These are phyloP conservation scores for Propithecus deckenii DNA, from an alignment of 2,797 vertebrate species.

Conservation along the genomic window DNA sequence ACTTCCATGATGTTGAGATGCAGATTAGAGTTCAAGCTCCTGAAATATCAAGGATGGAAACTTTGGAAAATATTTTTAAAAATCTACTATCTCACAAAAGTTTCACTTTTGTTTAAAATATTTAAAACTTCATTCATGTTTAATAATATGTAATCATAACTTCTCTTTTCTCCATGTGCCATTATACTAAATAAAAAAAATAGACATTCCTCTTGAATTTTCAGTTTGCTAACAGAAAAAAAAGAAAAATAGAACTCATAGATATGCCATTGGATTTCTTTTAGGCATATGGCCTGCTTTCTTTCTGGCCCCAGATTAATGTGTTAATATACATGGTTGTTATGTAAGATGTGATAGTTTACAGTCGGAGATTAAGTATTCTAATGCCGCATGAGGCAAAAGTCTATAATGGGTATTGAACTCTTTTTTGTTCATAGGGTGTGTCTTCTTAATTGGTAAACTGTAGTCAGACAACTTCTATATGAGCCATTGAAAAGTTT, in stretches of 20 bases:
- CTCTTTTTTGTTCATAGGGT: neutral
- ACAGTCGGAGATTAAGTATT: slow-evolving; percentile 4
- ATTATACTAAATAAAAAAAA: slow-evolving; percentile 25
- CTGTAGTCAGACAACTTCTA: neutral
- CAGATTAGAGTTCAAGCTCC: neutral
- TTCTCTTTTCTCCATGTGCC: neutral
- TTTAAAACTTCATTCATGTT: neutral
- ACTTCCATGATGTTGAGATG: neutral
- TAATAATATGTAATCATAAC: neutral
- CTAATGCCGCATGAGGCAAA: neutral
- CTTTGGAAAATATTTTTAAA: slow-evolving; percentile 43
- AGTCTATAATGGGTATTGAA: neutral
- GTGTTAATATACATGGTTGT: neutral
- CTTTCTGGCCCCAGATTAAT: neutral
- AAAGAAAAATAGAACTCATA: neutral
- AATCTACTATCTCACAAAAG: neutral
- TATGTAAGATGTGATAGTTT: slow-evolving; percentile 5
- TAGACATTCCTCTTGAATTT: neutral
- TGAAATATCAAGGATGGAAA: neutral
- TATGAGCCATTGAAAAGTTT: neutral
- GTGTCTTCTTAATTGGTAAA: slow-evolving; percentile 17
- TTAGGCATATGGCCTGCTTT: neutral
- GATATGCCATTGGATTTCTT: slow-evolving; percentile 12
- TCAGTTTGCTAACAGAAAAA: slow-evolving; percentile 14
- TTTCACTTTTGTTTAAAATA: slow-evolving; percentile 8